A percentile compares a stretch with the other conserved stretches of the same genome.
These are phyloP conservation scores for Macroglossus sobrinus DNA, from an alignment of 2,113 vertebrate genomes.

Conservation along the genomic window DNA sequence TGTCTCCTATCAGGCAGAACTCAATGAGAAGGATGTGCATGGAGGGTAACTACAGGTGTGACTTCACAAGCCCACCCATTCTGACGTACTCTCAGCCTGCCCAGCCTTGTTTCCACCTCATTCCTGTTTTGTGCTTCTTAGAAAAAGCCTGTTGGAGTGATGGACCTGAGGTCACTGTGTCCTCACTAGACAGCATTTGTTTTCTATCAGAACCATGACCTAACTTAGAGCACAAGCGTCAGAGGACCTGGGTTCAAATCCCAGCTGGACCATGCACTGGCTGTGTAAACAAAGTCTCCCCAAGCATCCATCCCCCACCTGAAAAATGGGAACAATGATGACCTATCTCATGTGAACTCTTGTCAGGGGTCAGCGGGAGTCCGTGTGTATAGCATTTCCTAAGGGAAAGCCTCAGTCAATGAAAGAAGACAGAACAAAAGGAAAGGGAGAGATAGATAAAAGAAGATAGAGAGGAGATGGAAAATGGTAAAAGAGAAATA, in stretches of 20 bases:
- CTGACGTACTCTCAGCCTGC: neutral
- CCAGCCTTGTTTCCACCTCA: neutral
- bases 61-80: neutral
- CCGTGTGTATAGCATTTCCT: neutral
- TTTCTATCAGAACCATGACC: neutral
- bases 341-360: neutral
- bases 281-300: neutral
- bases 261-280: fast-evolving
- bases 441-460: neutral
- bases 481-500: neutral
- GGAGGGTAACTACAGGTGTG: neutral
- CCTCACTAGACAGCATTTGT: neutral
- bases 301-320: neutral
- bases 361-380: neutral
- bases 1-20: neutral
- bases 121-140: neutral
- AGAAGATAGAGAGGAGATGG: neutral
- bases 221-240: neutral
- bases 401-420: neutral
- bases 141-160: neutral
- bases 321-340: neutral
- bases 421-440: neutral
- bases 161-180: neutral
- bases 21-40: neutral
- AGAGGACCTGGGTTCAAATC: neutral